Base-by-base conservation (phyloP, 2,113 vertebrate genomes). In the Diadophis punctatus region DNA sequence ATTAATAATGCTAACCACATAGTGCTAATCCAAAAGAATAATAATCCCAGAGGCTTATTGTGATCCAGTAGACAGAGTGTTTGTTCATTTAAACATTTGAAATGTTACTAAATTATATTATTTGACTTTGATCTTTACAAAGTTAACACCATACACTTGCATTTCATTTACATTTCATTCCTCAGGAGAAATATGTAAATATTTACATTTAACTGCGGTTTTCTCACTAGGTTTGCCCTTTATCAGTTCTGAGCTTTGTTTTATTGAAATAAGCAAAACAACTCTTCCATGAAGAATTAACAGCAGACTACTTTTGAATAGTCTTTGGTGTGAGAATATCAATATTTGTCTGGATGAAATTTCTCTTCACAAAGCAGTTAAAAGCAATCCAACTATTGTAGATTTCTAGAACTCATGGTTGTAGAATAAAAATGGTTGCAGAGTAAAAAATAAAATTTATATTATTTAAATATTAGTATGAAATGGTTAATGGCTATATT, bases 21-120 rank as follows among this genome's bases (percentile, higher is more conserved):
- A 86, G 8, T 74, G 85, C 43, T 94, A 90, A 93, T 25, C 93
- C 74, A 43, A 25, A 94, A 88, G 58, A 84, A 91, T 93, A 90
- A 92, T 94, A 92, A 92, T 95, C 20, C 14, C 25, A 8, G 87
- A 93, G 74, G 12, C 88, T 94, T 94, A 91, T 90, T 92, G 20
- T 51, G 86, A 92, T 95, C 39, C 46, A 60, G 9, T 93, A 94
- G 93, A 53, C 89, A 94, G n/a, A 89, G 8, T 88, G 3, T 93
- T 92, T 96, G 89, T 86, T 94, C 80, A 93, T 94, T 91, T 94
- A 91, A 93, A 94, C 90, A 91, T 91, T 94, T 93, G 30, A 88
- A 93, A 43, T 93, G 22, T 90, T 94, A 93, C 2, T 56, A 7
- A 93, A 84, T 91, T 93, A 91, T 91, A 18, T 93, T 94, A 90